Conservation (phyloP, 2,113 vertebrate species). For the Martes martes region DNA sequence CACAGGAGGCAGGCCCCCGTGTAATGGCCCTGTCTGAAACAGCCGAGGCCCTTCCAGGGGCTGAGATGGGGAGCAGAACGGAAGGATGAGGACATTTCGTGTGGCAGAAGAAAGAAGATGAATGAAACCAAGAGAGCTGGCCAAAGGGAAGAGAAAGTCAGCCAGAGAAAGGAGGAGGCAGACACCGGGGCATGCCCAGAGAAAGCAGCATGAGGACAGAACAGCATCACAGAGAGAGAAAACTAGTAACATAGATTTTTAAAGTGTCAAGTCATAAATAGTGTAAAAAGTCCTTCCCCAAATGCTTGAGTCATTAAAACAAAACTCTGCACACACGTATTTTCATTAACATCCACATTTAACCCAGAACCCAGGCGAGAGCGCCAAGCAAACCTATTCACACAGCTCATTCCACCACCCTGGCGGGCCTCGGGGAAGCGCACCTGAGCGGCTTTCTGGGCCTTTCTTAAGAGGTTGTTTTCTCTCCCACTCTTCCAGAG, state of each 20-base stretch:
- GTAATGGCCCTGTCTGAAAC: not conserved
- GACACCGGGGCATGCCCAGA: not conserved
- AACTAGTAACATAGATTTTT: not conserved
- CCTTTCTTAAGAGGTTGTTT: not conserved
- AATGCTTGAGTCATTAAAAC: not conserved
- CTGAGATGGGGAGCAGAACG: not conserved
- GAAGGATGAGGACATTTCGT: not conserved
- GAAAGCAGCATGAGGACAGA: not conserved
- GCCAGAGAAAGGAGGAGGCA: not conserved
- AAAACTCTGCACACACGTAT: not conserved
- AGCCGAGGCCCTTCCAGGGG: not conserved
- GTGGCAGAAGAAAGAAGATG: not conserved
- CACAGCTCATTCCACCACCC: rapidly evolving
- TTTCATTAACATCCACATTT: not conserved
- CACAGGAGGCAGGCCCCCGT: not conserved
- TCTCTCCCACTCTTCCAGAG: not conserved
- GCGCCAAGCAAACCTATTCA: not conserved
- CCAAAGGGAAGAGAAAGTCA: not conserved
- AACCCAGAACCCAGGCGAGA: not conserved
- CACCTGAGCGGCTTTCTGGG: not conserved
- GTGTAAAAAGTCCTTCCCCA: not conserved
- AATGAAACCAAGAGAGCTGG: not conserved
- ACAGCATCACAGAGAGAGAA: not conserved
- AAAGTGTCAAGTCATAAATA: not conserved
- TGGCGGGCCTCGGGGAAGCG: not conserved